phyloP scores from a whole-genome alignment of 2,113 vertebrate genomes.

The Manacus vitellinus region DNA sequence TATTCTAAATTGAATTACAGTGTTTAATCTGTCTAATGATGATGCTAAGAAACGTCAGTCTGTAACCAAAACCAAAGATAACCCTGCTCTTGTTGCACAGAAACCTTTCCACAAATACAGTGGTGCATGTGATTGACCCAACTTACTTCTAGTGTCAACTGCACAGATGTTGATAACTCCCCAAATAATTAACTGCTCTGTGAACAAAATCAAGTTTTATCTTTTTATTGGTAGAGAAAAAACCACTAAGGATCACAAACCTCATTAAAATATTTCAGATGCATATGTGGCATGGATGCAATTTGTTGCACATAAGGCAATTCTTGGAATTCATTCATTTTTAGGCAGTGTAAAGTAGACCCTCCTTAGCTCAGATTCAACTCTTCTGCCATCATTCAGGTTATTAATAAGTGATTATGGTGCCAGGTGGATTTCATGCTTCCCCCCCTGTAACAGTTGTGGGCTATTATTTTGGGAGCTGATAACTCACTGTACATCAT shows the following conservation, averaged over 20 bases:
- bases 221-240: not conserved
- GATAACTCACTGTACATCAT: not conserved
- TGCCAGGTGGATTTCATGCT: not conserved
- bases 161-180: not conserved
- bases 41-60: not conserved
- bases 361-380: not conserved
- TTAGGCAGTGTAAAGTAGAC: not conserved
- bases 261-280: not conserved
- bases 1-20: not conserved
- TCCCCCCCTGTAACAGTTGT: not conserved
- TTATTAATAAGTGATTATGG: not conserved
- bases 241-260: not conserved
- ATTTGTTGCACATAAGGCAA: not conserved
- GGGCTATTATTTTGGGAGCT: not conserved
- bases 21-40: not conserved
- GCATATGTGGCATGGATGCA: not conserved
- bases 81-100: not conserved
- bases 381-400: not conserved
- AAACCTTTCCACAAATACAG: not conserved
- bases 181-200: not conserved
- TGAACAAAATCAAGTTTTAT: not conserved
- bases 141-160: not conserved
- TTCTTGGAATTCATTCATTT: not conserved
- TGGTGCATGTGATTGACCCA: accelerated
- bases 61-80: not conserved